Evolutionary conservation across 1,140 invertebrate genomes (phyloP), one percentile per base, ranked within the genome.

Genomic region (Holcopasites calliopsidis): DNA sequence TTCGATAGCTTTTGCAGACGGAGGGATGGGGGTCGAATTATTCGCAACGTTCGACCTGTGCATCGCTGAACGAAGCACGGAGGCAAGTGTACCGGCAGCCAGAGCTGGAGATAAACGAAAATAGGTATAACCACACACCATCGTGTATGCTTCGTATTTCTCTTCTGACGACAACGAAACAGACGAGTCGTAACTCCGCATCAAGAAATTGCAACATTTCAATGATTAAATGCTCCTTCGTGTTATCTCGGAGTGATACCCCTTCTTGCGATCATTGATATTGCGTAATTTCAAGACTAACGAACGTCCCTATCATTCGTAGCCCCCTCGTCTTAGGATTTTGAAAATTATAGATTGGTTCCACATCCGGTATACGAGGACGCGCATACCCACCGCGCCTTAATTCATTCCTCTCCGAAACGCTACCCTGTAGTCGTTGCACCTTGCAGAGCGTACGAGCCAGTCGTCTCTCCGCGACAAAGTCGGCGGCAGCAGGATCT

Each of bases 401-500:
- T 2, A 47, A 47, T 11, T 50, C 44, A 28, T 26, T n/a, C 55
- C 23, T 28, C 28, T 0, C 42, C 13, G n/a, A 42, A 61, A 61
- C 60, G 18, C 16, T 49, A 13, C 21, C 23, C 23, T 44, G 16
- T 26, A 42, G 70, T 60, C 4, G 10, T 16, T 13, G 26, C 44
- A 23, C 18, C 42, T n/a, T 3, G 23, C n/a, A 33, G 66, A 35
- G 57, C 13, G 47, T 76, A 57, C 72, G 77, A 35, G 38, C n/a
- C 44, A 18, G 10, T 26, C 31, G n/a, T 47, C 44, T 47, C n/a
- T 47, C 44, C 44, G 0, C 1, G 44, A n/a, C 75, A 72, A 78
- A 86, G 77, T 87, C 83, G 82, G 87, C 76, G 85, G 83, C 75
- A 77, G 79, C 87, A n/a, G n/a, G n/a, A 88, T 89, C 80, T 82